Percentiles rank a stretch among this genome's conserved stretches.
These are phyloP conservation scores for Phalanger gymnotis DNA, from an alignment of 2,797 vertebrate genomes.

Conservation along the genomic window DNA sequence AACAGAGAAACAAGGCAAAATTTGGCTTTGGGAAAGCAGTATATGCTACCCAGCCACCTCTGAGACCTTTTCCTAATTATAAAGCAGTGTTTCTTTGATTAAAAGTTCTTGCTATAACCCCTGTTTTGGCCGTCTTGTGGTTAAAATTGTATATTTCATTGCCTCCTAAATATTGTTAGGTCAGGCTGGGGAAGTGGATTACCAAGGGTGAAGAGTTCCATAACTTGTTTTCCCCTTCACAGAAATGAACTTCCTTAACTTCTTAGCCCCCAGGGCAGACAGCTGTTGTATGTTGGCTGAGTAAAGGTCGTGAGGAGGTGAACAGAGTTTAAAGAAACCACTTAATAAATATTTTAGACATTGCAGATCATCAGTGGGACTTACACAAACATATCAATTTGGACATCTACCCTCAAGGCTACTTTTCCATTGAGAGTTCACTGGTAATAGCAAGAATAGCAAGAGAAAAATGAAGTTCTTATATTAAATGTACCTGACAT, in stretches of 20 bases:
- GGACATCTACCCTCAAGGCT: conserved; percentile 30
- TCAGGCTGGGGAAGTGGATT: background rate
- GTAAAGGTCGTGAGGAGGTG: conserved; percentile 18
- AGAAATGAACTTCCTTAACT: background rate
- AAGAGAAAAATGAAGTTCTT: conserved; percentile 19
- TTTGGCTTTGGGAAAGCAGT: background rate
- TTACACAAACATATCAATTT: conserved; percentile 42
- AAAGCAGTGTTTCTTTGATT: background rate
- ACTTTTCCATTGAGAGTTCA: conserved; percentile 40
- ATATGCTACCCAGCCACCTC: too few relatives aligned
- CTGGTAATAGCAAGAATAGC: conserved; percentile 31
- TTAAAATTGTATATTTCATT: background rate
- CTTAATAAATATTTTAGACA: conserved; percentile 43
- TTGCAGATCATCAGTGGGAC: conserved; percentile 40
- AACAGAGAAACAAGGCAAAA: background rate
- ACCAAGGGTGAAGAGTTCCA: background rate
- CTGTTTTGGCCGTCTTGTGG: background rate
- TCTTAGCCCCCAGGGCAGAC: background rate
- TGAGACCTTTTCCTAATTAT: background rate
- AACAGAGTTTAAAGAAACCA: conserved; percentile 4
- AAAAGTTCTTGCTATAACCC: background rate
- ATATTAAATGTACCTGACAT: conserved; percentile 27
- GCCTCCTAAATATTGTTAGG: background rate
- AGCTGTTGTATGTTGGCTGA: background rate
- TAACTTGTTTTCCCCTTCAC: background rate